These are phyloP conservation scores for Trichacis sp. DNA, from an alignment of 2,888 invertebrate species.

Conservation along the genomic window DNA sequence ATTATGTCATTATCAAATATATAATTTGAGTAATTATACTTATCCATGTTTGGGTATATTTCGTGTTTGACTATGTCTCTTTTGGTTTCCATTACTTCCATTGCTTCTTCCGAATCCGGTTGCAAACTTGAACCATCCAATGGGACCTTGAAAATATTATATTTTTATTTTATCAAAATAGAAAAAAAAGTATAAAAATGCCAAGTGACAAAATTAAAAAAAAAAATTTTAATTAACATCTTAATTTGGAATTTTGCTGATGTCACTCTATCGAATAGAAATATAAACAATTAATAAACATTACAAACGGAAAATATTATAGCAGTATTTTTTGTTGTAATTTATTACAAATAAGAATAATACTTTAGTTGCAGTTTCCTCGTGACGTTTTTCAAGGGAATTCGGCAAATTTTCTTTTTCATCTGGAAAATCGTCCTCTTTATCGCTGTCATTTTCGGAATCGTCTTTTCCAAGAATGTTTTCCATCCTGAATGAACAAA, in stretches of 20 bases:
- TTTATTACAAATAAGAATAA: background rate
- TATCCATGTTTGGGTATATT: slow-evolving; percentile 44
- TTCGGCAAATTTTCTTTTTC: slow-evolving; percentile 39
- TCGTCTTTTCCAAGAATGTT: slow-evolving; percentile 61
- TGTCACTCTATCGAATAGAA: background rate
- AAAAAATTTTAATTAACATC: no score
- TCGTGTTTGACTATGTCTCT: slow-evolving; percentile 54
- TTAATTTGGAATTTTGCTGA: background rate
- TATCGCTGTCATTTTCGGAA: slow-evolving; percentile 56
- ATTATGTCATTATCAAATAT: slow-evolving; percentile 60
- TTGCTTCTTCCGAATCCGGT: slow-evolving; percentile 48
- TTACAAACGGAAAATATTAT: no score
- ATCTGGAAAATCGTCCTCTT: slow-evolving; percentile 42
- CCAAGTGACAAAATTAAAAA: background rate
- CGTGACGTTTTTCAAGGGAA: no score
- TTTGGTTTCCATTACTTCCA: slow-evolving; percentile 19
- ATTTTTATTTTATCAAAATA: background rate
- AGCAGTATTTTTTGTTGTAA: no score
- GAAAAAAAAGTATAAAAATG: background rate
- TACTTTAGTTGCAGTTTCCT: background rate
- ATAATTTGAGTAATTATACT: slow-evolving; percentile 47
- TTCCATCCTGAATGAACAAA: slow-evolving; percentile 47
- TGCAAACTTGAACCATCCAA: slow-evolving; percentile 52
- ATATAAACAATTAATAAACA: background rate
- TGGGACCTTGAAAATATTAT: slow-evolving; percentile 45